These are phyloP conservation scores for Rhynchophorus ferrugineus DNA, from an alignment of 1,140 invertebrate genomes.

Conservation along the genomic window DNA sequence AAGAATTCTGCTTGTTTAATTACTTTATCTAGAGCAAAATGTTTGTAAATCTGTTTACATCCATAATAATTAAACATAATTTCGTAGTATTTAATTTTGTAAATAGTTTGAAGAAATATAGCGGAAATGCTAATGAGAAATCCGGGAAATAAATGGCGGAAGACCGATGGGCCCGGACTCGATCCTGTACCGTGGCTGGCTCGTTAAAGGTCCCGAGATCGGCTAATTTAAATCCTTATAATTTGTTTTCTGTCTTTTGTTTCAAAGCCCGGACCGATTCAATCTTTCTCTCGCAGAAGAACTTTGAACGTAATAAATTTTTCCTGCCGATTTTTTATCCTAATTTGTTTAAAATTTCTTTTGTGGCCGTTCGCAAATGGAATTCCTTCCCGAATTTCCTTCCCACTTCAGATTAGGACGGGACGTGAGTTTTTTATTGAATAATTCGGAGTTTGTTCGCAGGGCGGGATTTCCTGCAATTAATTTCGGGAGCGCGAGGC, in stretches of 20 bases:
- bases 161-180: constrained; percentile 5
- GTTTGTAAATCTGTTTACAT: no score
- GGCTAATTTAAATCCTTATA: constrained; percentile 22
- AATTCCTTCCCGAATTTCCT: neutral
- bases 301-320: constrained; percentile 18
- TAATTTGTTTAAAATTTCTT: constrained; percentile 19
- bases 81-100: no score
- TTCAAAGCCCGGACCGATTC: constrained; percentile 15
- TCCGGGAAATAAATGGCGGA: constrained; percentile 8
- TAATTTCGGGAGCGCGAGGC: no score
- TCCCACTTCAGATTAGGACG: neutral
- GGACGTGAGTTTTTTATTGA: constrained; percentile 1
- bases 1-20: no score
- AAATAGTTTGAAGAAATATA: no score
- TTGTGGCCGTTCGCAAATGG: constrained; percentile 7
- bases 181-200: constrained; percentile 9
- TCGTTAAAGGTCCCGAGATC: constrained; percentile 16
- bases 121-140: neutral
- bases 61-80: no score
- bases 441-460: neutral
- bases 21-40: no score
- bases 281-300: constrained; percentile 16
- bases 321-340: constrained; percentile 9
- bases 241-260: constrained; percentile 23
- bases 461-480: neutral